Evolutionary conservation across 2,888 invertebrate species (phyloP), one percentile per base, ranked within the genome.

Genomic region (Tenthredo amoena): DNA sequence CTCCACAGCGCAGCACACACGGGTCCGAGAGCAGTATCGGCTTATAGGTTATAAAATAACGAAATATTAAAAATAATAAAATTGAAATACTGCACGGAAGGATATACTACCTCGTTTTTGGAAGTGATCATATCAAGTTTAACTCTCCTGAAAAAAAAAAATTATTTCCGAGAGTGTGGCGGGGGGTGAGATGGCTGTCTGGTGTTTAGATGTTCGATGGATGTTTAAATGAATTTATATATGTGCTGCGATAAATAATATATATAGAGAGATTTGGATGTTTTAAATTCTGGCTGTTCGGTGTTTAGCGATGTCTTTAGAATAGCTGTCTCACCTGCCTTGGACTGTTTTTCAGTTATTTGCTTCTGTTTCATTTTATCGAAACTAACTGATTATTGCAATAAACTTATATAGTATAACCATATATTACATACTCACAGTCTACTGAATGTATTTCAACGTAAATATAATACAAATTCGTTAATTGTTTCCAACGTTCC

Each of bases 121-220:
- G 62, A 81, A 58, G 40, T 81, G 62, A 74, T 74, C 21, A 43
- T 74, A 74, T 74, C 72, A 74, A 74, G 72, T 74, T 74, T 74
- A 74, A 62, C 65, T 81, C 81, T 58, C 9, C 21, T 62, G 81
- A 40, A 31, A 47, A 72, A n/a, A 43, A 18, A 43, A 18, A 72
- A 21, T 26, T 50, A 31, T 26, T 83, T 68, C 50, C 12, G 68
- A 83, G 71, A 83, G 83, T 83, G 71, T 62, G 87, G 89, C 89
- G 88, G 89, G 89, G 88, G 91, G 91, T 91, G 91, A 91, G 91
- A 90, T 91, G 90, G 91, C 91, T 91, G 90, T 90, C 85, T 85
- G 76, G 85, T 85, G 85, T 85, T 84, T 85, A 85, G 84, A 85
- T 85, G 85, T 85, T 85, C 85, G 85, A 81, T 85, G 31, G 85